Conservation (phyloP, 2,113 vertebrate species). For the Pycnonotus jocosus region DNA sequence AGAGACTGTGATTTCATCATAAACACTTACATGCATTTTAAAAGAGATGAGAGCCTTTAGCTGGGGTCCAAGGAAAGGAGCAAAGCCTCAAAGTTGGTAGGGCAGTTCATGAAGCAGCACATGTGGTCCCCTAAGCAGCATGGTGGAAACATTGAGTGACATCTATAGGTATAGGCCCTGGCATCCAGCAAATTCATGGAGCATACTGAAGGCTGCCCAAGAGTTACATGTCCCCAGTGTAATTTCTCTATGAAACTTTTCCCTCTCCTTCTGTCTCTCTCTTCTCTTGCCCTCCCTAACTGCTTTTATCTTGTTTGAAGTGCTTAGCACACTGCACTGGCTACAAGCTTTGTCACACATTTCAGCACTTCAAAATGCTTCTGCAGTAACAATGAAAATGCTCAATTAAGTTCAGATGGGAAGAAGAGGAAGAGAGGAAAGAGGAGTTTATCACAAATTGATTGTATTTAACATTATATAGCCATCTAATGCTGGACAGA, state of each 20-base stretch:
- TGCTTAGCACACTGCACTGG: not conserved
- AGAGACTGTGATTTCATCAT: not conserved
- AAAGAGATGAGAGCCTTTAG: not conserved
- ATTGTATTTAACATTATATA: not conserved
- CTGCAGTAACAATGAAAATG: not conserved
- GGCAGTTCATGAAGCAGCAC: not conserved
- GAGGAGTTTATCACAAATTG: not conserved
- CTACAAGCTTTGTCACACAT: not conserved
- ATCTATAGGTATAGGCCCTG: not conserved
- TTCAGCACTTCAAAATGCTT: not conserved
- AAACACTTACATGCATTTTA: not conserved
- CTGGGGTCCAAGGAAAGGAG: not conserved
- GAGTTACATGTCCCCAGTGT: not conserved
- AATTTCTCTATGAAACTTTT: not conserved
- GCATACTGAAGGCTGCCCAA: not conserved
- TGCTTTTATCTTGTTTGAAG: not conserved
- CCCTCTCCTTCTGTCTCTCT: not conserved
- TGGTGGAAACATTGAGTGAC: accelerated
- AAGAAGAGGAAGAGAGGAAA: not conserved
- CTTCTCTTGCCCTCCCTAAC: not conserved
- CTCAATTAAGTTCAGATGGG: not conserved
- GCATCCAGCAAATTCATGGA: not conserved
- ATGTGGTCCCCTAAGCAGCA: not conserved
- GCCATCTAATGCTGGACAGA: not conserved
- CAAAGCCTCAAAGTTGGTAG: not conserved